Conservation (phyloP, 2,888 invertebrate genomes). For the Cartodere bifasciata region DNA sequence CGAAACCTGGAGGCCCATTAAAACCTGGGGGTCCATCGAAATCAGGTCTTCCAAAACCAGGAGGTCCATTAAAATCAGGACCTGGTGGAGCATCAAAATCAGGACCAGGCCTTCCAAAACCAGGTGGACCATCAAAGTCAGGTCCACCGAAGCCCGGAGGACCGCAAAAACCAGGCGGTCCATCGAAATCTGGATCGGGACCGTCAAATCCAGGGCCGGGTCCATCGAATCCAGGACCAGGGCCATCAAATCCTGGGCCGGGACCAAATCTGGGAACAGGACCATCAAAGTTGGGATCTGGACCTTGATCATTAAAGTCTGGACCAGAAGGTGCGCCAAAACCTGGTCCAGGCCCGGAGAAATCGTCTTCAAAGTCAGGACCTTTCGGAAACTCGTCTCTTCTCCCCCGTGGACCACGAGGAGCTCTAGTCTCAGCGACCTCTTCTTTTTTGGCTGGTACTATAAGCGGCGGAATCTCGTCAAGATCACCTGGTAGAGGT, state of each 20-base stretch:
- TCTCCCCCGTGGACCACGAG: conserved; percentile 28
- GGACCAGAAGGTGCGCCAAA: conserved; percentile 28
- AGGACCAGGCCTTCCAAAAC: conserved; percentile 18
- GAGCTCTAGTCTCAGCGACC: conserved; percentile 15
- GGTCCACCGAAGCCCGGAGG: conserved; percentile 20
- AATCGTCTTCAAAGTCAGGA: neutral
- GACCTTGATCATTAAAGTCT: conserved; percentile 23
- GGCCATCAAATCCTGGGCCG: neutral
- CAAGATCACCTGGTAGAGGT: too few species aligned
- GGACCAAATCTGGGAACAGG: neutral
- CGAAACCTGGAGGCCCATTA: conserved; percentile 18
- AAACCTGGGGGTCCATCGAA: conserved; percentile 17
- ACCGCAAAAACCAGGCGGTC: conserved; percentile 15
- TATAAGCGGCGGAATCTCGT: too few species aligned
- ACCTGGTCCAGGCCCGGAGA: neutral
- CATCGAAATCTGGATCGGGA: conserved; percentile 20
- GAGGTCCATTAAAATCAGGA: conserved; percentile 26
- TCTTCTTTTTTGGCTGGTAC: too few species aligned
- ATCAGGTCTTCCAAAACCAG: conserved; percentile 20
- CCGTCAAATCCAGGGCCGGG: neutral
- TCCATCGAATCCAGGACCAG: neutral
- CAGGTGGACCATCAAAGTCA: conserved; percentile 26
- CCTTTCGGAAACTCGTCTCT: conserved; percentile 16
- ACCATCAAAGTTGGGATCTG: conserved; percentile 6
- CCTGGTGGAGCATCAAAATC: conserved; percentile 24